phyloP scores from a whole-genome alignment of 2,113 vertebrate genomes.

The Ophthalmolycus amberensis region DNA sequence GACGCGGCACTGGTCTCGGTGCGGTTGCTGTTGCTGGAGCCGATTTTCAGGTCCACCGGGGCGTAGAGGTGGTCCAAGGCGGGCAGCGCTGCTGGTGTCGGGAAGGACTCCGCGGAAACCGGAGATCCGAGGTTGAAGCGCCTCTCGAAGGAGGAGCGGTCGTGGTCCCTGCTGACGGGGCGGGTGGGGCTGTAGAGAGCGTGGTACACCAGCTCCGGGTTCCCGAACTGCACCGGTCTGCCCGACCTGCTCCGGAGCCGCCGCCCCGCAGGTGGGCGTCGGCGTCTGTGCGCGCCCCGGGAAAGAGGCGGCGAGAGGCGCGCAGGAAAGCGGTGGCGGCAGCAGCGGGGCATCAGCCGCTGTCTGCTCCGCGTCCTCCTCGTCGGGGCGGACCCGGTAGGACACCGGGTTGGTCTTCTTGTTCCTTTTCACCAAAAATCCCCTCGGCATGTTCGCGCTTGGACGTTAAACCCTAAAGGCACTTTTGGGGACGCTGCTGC shows the following conservation, averaged over 20 bases:
- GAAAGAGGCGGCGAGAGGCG: constrained; percentile 21
- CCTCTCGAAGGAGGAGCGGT: constrained; percentile 83
- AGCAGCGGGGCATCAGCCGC: constrained; percentile 23
- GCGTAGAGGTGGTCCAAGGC: constrained; percentile 79
- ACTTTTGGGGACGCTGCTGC: neutral
- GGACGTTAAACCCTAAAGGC: neutral
- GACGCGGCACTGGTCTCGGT: constrained; percentile 55
- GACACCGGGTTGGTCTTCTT: constrained; percentile 86
- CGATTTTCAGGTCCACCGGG: constrained; percentile 83
- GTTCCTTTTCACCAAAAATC: constrained; percentile 92
- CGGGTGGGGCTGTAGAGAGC: constrained; percentile 90
- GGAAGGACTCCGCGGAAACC: constrained; percentile 89
- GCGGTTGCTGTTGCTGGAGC: constrained; percentile 77
- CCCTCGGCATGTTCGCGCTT: constrained; percentile 86
- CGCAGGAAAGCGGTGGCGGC: constrained; percentile 12
- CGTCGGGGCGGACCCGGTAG: constrained; percentile 88
- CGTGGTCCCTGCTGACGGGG: constrained; percentile 88
- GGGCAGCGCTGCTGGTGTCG: constrained; percentile 81
- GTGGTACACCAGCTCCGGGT: constrained; percentile 85
- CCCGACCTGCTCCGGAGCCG: constrained; percentile 55
- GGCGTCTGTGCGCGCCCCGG: constrained; percentile 64
- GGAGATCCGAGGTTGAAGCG: constrained; percentile 89
- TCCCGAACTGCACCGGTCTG: constrained; percentile 85
- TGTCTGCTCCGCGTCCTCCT: constrained; percentile 72
- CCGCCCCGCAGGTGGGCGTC: constrained; percentile 65